Evolutionary conservation across 2,113 vertebrate species (phyloP), one percentile per base, ranked within the genome.

Genomic region (Phylloscopus whistleri): DNA sequence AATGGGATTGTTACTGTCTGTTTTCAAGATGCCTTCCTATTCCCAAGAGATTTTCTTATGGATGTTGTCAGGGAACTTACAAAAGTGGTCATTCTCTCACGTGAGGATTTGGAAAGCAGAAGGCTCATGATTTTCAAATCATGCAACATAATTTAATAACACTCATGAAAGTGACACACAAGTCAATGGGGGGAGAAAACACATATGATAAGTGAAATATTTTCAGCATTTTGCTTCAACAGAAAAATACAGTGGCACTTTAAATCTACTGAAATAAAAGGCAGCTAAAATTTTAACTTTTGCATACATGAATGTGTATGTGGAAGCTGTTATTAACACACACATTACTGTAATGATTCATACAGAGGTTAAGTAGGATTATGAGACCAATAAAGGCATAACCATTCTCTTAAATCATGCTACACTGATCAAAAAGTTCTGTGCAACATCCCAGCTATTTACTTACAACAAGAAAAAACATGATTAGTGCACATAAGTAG

Each of bases 391-490:
- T 95, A 86, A 93, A 97, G 43, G 74, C 59, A 95, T 73, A 93
- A 68, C 74, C 91, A 75, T 92, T 87, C 77, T 94, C 84, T 95
- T 91, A 95, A 96, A 95, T 94, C 91, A 87, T 27, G 11, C 68
- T 76, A 77, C 76, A 81, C 90, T 72, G 87, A 94, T 97, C 94
- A 97, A 93, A 95, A 87, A 84, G 80, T 67, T 87, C 68, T 72
- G 46, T 90, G 73, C 95, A 96, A 93, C 93, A 89, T 78, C 48
- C 27, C 51, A 96, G 93, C 58, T 79, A 94, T 96, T 96, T 93
- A 94, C 81, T 84, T 89, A 66, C 83, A 93, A 76, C 95, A 97
- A 96, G 94, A 96, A 93, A 93, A 94, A 97, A 97, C 96, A 97
- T 87, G 97, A 97, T 86, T 78, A 93, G 86, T 77, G 33, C 53